Base-by-base conservation (phyloP, 2,113 vertebrate genomes). In the Diphyllodes magnificus region DNA sequence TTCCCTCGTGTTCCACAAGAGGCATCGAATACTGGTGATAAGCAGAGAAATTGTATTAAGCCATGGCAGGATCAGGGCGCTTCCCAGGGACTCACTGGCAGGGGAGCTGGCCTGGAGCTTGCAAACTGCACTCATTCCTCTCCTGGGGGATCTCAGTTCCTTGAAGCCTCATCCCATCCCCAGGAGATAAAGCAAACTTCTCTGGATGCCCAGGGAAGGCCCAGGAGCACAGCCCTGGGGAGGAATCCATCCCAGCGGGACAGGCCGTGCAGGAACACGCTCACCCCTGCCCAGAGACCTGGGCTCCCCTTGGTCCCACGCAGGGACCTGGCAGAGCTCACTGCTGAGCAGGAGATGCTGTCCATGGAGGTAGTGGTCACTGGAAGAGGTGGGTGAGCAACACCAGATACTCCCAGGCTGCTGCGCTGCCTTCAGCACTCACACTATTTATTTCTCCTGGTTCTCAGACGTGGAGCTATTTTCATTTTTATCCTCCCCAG, bases 291-390 rank as follows among this genome's bases (percentile, higher is more conserved):
- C 31, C 31, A 23, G 49, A 61, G 47, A 25, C 8, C 13, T 11
- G 27, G 13, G 12, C 37, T 64, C 63, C 71, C 60, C 35, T 18
- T 1, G 1, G 39, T 42, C n/a, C 84, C 7, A 1, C 0, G 1
- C n/a, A 19, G 47, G 51, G 37, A 37, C n/a, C 47, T 4, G 0
- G 30, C 54, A 80, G 84, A 54, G 35, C 61, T 83, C 1, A 0
- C 25, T 61, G 57, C 25, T 0, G 1, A 5, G 18, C 35, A 56
- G 15, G 24, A 66, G 76, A 23, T 1, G 11, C 40, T 76, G 77
- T 64, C 81, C 44, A n/a, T 1, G 4, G 35, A 30, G 0, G 1
- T 3, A 2, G 64, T 25, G 56, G 53, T 79, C 8, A 2, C 60
- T 73, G 64, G 47, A 64, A 77, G 51, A 63, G 51, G 33, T 8